Evolutionary conservation across 2,888 invertebrate genomes (phyloP).

Genomic region (Microdon myrmicae): DNA sequence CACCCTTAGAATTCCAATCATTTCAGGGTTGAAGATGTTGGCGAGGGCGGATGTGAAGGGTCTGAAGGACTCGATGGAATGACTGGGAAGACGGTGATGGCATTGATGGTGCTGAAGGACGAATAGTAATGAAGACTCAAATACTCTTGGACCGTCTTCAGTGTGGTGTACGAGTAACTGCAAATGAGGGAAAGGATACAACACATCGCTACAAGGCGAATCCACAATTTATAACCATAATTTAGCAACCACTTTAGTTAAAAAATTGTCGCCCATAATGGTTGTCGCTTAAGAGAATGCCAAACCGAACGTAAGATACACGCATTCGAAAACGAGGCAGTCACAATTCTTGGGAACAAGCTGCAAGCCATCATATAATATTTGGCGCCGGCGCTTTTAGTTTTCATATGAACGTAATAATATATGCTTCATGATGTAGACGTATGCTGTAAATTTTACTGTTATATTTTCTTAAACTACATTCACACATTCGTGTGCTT

Average conservation of each 20-base stretch:
- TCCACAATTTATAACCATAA: conserved; percentile 44
- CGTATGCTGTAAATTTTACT: conserved; percentile 16
- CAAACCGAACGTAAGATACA: conserved; percentile 37
- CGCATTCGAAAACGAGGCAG: conserved; percentile 8
- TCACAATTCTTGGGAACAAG: neutral
- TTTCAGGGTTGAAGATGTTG: too few species aligned
- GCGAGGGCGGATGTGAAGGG: too few species aligned
- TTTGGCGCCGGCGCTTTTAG: conserved; percentile 45
- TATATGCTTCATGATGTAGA: conserved; percentile 4
- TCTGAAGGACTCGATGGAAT: too few species aligned
- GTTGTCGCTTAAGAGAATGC: conserved; percentile 38
- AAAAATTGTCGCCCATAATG: conserved; percentile 43
- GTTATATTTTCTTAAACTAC: conserved; percentile 11
- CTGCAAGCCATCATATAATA: conserved; percentile 15
- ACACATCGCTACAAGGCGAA: conserved; percentile 30
- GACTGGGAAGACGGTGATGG: too few species aligned
- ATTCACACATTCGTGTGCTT: too few species aligned
- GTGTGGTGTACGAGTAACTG: conserved; percentile 15
- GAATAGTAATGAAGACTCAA: too few species aligned
- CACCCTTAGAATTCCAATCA: too few species aligned
- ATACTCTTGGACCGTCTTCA: conserved; percentile 16
- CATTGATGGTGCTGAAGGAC: too few species aligned
- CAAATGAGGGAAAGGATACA: conserved; percentile 41
- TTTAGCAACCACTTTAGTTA: conserved; percentile 44
- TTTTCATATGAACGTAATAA: conserved; percentile 16